Evolutionary conservation across 2,113 vertebrate genomes (phyloP).

Genomic region (Axis porcinus): DNA sequence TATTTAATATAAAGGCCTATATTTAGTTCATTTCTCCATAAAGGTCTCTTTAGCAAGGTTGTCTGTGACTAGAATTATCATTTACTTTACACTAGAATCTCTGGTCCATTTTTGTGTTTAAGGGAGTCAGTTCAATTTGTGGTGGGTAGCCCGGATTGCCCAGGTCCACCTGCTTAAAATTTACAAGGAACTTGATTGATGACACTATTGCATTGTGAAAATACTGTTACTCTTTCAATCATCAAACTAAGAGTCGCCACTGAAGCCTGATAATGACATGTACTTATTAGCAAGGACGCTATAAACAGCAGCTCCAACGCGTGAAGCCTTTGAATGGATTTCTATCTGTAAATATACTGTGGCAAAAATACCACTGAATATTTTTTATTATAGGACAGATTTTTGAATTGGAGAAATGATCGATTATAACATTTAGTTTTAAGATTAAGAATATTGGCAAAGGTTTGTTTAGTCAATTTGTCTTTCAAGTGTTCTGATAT

Average conservation of each 20-base stretch:
- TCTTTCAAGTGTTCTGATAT: background rate
- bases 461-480: background rate
- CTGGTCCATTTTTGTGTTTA: background rate
- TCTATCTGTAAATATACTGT: background rate
- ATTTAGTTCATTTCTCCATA: background rate
- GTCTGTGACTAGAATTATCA: background rate
- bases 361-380: background rate
- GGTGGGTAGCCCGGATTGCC: background rate
- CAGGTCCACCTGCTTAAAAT: background rate
- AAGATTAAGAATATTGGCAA: background rate
- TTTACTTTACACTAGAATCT: background rate
- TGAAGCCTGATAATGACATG: background rate
- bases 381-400: background rate
- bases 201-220: background rate
- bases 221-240: background rate
- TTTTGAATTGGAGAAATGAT: background rate
- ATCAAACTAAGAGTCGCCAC: background rate
- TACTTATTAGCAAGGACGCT: background rate
- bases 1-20: background rate
- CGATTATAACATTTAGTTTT: conserved; percentile 8
- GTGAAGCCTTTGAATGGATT: background rate
- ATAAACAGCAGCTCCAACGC: background rate
- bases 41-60: background rate
- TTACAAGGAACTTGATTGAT: background rate
- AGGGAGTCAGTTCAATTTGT: background rate